Base-by-base conservation (phyloP, 2,888 invertebrate genomes). In the Diarsia dahlii region DNA sequence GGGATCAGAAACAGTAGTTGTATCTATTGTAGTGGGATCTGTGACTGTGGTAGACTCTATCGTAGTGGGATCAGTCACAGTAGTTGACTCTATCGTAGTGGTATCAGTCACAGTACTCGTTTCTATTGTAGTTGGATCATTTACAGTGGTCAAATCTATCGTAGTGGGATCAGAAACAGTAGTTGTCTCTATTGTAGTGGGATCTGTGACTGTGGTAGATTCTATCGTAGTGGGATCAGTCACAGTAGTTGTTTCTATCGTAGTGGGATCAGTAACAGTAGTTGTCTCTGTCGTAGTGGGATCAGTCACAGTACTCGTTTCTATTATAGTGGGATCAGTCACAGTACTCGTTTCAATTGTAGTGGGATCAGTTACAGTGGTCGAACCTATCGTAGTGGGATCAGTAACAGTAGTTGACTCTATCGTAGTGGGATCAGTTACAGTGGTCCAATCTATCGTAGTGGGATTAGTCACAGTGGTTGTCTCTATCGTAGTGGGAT, bases 261-360 rank as follows among this genome's bases (percentile, higher is more conserved):
- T 63, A 10, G 71, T 71, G 0, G 66, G 28, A 20, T 56, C 65
- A 6, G 50, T 75, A 0, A 45, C 1, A 0, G 74, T 64, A 2
- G 70, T 62, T 0, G 60, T 34, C 23, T 69, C 71, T 34, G 54
- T 64, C 0, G 58, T 62, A 8, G 45, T 34, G 0, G 20, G 63
- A 18, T 63, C 68, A 0, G 71, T 58, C 18, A 28, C 13, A 0
- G 75, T 79, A 2, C 71, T 81, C 0, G 63, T 58, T 50, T 67
- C 52, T 18, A 15, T 68, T 0, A 76, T 81, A 3, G 74, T 62
- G 0, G 63, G 0, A 5, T 58, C 76, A n/a, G 74, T 72, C 0
- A 72, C 2, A 0, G 60, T 58, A 0, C 62, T 63, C 6, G 62
- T 74, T 67, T 69, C 79, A 50, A 18, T 67, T 0, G 77, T 48